Base-by-base conservation (phyloP, 2,888 invertebrate species). In the Adineta ricciae region DNA sequence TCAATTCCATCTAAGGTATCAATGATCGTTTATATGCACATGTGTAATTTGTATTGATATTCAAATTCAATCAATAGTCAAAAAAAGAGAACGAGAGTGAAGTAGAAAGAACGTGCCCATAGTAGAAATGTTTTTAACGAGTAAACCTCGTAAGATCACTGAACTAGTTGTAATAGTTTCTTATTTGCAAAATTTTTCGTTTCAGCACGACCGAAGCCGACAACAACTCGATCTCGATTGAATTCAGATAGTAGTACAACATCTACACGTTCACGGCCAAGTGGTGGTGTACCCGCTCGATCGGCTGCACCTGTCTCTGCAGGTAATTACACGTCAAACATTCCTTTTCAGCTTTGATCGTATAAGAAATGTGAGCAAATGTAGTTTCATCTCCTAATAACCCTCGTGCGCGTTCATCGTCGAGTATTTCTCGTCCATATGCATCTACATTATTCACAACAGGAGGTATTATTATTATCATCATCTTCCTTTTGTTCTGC, bases 101-200 rank as follows among this genome's bases (percentile, higher is more conserved):
- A 32, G 1, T 32, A 11, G 19, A 36, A 64, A 32, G 32, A 4
- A 36, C 32, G 19, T 64, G 32, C 32, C 32, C 27, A 19, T 2
- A 46, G 46, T 4, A 64, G 32, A 64, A 4, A 64, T 64, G 64
- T 64, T 64, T 64, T 64, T 64, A 32, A 41, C 78, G 38, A 41
- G 11, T 78, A 78, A 78, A 78, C 78, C 78, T 41, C 78, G 78
- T 78, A 78, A 78, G 78, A 11, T 78, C 41, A 24, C n/a, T 38
- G 46, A 46, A 46, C n/a, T n/a, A n/a, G n/a, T n/a, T 24, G 8
- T 32, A 14, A 49, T 49, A 49, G 7, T 11, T 21, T 21, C 7
- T 11, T 27, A 27, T 16, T 27, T 64, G 11, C 4, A 64, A 32
- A 32, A 32, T 19, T 32, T 64, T 19, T 4, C 11, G 46, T 46